Conservation (phyloP, 2,113 vertebrate genomes). For the Pedetes capensis region DNA sequence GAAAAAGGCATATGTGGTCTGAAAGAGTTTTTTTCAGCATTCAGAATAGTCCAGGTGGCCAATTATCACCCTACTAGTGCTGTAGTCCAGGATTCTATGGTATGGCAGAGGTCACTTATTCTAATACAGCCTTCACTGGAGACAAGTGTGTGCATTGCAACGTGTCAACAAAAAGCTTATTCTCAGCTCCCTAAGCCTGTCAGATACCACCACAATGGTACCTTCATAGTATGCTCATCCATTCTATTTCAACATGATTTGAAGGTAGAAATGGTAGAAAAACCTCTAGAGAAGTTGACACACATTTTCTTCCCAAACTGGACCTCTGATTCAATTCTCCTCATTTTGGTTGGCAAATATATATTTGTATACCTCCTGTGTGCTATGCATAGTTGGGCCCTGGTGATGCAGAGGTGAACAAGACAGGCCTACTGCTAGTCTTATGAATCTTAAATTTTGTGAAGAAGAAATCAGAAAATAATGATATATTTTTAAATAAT, state of each 20-base stretch:
- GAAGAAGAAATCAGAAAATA: conserved; percentile 16
- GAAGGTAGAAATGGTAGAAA: not conserved
- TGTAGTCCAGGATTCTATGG: not conserved
- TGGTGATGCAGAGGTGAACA: not conserved
- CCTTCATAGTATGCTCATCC: not conserved
- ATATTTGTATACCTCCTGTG: not conserved
- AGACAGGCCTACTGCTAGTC: not conserved
- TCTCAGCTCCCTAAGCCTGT: not conserved
- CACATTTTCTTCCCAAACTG: not conserved
- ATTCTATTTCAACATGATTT: not conserved
- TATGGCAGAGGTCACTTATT: not conserved
- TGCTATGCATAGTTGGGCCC: not conserved
- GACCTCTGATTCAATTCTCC: not conserved
- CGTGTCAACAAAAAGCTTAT: not conserved
- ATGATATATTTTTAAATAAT: not conserved
- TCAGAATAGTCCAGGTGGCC: not conserved
- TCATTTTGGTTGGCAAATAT: not conserved
- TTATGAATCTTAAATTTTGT: not conserved
- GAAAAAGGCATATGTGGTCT: not conserved
- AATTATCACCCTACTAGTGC: not conserved
- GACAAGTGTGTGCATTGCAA: not conserved
- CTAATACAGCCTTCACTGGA: not conserved
- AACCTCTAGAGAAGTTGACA: not conserved
- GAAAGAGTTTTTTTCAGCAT: not conserved
- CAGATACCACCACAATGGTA: not conserved